Conservation (phyloP, 2,888 invertebrate species). For the Digitonthophagus gazella region DNA sequence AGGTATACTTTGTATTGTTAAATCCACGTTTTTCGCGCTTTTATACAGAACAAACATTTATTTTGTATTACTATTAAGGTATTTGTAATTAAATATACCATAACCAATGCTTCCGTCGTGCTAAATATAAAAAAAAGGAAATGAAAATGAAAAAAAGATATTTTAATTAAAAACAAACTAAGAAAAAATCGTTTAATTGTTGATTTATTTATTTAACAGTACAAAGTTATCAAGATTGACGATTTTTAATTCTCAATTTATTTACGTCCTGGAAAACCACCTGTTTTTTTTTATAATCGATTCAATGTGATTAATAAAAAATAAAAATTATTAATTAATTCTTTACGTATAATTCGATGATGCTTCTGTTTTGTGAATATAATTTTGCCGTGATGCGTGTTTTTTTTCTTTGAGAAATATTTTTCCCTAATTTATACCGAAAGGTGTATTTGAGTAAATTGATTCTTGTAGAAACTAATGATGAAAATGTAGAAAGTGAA, state of each 20-base stretch:
- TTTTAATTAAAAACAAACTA: constrained; percentile 20
- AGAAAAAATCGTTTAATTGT: constrained; percentile 21
- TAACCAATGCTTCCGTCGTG: not conserved
- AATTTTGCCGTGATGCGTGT: not conserved
- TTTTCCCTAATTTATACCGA: not conserved
- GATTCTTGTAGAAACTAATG: constrained; percentile 18
- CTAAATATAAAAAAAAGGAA: constrained; percentile 1
- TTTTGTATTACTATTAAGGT: not conserved
- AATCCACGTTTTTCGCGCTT: constrained; percentile 23
- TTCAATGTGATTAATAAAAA: not conserved
- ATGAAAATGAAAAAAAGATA: constrained; percentile 2
- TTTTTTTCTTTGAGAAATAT: too few relatives aligned
- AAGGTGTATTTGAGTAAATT: constrained; percentile 3
- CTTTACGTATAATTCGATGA: not conserved
- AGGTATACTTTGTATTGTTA: constrained; percentile 41
- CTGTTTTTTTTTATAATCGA: not conserved
- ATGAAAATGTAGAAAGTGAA: constrained; percentile 23
- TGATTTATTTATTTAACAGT: constrained; percentile 8
- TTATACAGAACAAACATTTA: not conserved
- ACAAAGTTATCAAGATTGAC: not conserved
- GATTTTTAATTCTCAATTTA: not conserved
- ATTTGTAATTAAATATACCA: not conserved
- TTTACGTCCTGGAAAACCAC: not conserved
- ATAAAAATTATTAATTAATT: too few relatives aligned
- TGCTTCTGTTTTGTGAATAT: constrained; percentile 2